Evolutionary conservation across 1,140 invertebrate genomes (phyloP).

Genomic region (Oreohelix idahoensis): DNA sequence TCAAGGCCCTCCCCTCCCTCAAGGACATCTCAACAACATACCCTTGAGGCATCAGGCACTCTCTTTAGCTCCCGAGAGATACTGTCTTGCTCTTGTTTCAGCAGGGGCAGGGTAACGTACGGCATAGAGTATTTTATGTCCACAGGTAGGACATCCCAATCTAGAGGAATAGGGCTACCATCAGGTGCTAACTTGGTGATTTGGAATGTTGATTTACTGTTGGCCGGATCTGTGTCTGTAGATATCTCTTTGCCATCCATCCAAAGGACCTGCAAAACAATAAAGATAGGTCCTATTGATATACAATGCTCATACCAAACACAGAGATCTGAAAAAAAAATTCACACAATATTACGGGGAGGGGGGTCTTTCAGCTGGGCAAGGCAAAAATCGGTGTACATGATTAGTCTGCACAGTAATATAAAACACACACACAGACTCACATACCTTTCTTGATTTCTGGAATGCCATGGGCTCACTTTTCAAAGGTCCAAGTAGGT

Average conservation of each 20-base stretch:
- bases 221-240: slow-evolving; percentile 58
- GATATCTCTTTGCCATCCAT: slow-evolving; percentile 50
- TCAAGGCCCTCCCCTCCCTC: too few species aligned
- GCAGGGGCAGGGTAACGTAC: slow-evolving; percentile 64
- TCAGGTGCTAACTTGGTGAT: slow-evolving; percentile 52
- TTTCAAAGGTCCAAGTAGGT: neutral
- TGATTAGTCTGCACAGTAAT: too few species aligned
- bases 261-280: slow-evolving; percentile 38
- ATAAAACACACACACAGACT: neutral
- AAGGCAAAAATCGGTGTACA: too few species aligned
- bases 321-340: too few species aligned
- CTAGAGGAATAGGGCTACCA: slow-evolving; percentile 60
- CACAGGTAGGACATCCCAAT: slow-evolving; percentile 66
- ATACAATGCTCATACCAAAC: too few species aligned
- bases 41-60: slow-evolving; percentile 63
- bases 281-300: too few species aligned
- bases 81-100: slow-evolving; percentile 65
- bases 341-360: too few species aligned
- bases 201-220: slow-evolving; percentile 50
- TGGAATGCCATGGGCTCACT: neutral
- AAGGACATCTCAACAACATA: slow-evolving; percentile 32
- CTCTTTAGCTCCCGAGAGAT: slow-evolving; percentile 64
- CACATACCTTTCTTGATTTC: slow-evolving; percentile 22
- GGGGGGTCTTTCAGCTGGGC: too few species aligned
- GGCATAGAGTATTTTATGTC: slow-evolving; percentile 65